A percentile compares a stretch with the other conserved stretches of the same genome.
These are phyloP conservation scores for Lasioglossum villosulum DNA, from an alignment of 2,888 invertebrate species.

Conservation along the genomic window DNA sequence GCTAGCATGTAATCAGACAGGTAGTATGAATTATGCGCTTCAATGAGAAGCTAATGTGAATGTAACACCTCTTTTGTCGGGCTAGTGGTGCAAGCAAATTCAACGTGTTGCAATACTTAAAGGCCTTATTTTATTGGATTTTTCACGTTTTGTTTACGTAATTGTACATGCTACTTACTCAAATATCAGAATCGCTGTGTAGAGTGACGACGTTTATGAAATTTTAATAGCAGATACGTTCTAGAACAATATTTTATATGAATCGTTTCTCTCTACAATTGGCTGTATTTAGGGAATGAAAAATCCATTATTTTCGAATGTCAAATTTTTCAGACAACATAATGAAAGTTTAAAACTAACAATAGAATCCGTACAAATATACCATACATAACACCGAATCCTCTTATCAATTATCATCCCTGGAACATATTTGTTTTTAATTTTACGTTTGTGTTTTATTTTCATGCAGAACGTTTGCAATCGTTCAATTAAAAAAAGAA, in stretches of 20 bases:
- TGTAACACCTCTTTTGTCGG: background rate
- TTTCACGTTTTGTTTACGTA: background rate
- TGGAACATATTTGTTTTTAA: too few species aligned
- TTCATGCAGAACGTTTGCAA: background rate
- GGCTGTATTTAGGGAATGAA: background rate
- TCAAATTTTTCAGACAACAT: background rate
- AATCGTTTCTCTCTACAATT: background rate
- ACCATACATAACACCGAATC: too few species aligned
- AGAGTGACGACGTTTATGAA: background rate
- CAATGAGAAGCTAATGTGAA: background rate
- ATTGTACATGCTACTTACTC: too few species aligned
- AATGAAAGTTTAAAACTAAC: background rate
- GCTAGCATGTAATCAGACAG: background rate
- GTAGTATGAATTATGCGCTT: background rate
- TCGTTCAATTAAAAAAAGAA: background rate
- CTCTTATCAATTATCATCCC: too few species aligned
- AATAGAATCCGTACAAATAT: background rate
- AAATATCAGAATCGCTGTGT: too few species aligned
- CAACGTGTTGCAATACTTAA: background rate
- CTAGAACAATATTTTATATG: background rate
- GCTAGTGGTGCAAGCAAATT: background rate
- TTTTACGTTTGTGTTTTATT: too few species aligned
- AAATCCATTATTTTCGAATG: background rate
- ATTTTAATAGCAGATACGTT: background rate
- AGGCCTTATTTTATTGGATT: too few species aligned